Evolutionary conservation across 1,140 invertebrate genomes (phyloP).

Genomic region (Pogonomyrmex barbatus): DNA sequence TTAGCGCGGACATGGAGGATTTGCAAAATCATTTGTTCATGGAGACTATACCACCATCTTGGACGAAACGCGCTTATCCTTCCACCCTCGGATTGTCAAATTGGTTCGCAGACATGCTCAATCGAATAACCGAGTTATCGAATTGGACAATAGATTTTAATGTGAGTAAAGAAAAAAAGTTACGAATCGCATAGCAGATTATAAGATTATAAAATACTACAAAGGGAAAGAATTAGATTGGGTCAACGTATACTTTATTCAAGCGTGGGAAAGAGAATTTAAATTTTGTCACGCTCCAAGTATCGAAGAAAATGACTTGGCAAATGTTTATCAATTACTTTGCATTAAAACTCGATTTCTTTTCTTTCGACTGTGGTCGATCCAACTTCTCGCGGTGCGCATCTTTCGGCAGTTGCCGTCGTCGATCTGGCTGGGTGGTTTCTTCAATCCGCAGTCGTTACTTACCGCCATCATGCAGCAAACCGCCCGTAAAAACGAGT

Average conservation of each 20-base stretch:
- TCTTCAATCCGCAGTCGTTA: conserved; percentile 99
- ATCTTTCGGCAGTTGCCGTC: conserved; percentile 89
- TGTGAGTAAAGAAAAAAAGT: conserved; percentile 80
- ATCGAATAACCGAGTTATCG: conserved; percentile 92
- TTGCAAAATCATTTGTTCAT: conserved; percentile 93
- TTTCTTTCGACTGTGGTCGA: not conserved
- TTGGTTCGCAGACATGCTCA: conserved; percentile 95
- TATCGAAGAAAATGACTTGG: not conserved
- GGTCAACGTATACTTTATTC: not conserved
- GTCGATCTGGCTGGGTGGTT: conserved; percentile 96
- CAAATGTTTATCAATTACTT: conserved; percentile 27
- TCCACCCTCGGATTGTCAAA: conserved; percentile 93
- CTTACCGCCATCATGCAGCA: conserved; percentile 99
- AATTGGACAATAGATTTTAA: conserved; percentile 93
- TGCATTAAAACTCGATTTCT: conserved; percentile 1
- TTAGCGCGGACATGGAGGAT: conserved; percentile 96
- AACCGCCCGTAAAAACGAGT: conserved; percentile 97
- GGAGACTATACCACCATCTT: conserved; percentile 94
- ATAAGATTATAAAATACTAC: not conserved
- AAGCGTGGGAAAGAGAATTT: conserved; percentile 18
- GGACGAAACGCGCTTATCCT: conserved; percentile 95
- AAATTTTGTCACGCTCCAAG: conserved; percentile 11
- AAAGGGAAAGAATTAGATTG: conserved; percentile 1
- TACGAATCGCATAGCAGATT: too few species aligned
- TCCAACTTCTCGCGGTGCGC: conserved; percentile 12